Conservation (phyloP, 2,797 vertebrate species). For the Paguma larvata region DNA sequence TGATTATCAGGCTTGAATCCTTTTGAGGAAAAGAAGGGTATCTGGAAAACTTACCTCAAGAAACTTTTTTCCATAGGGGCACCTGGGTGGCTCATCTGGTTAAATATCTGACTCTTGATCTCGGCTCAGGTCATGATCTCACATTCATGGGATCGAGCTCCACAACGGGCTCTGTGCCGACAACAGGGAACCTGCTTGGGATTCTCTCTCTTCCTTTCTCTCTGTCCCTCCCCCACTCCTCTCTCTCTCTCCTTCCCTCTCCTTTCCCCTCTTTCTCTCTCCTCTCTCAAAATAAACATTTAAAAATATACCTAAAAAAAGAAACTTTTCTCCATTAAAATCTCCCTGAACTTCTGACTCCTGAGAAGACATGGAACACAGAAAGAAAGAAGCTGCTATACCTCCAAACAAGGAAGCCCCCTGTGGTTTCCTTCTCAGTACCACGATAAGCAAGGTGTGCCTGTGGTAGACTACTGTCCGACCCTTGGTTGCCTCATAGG, state of each 20-base stretch:
- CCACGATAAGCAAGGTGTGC: background rate
- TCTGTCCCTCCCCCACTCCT: no score
- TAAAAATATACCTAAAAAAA: no score
- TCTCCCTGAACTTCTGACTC: background rate
- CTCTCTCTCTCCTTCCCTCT: no score
- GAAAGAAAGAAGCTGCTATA: background rate
- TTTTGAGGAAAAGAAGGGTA: background rate
- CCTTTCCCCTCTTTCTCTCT: no score
- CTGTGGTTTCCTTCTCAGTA: background rate
- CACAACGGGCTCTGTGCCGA: no score
- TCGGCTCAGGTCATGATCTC: no score
- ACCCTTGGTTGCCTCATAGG: background rate
- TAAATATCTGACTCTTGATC: no score
- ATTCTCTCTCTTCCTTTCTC: no score
- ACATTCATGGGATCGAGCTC: no score
- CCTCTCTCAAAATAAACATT: no score
- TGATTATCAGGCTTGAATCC: background rate
- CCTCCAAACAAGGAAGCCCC: background rate
- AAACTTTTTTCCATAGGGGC: background rate
- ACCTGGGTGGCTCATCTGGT: no score
- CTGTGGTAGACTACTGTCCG: background rate
- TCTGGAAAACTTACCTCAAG: constrained; percentile 9
- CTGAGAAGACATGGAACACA: background rate
- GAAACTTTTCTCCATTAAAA: background rate
- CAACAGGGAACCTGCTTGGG: no score